These are phyloP conservation scores for Montifringilla adamsi DNA, from an alignment of 2,113 vertebrate species.

Conservation along the genomic window DNA sequence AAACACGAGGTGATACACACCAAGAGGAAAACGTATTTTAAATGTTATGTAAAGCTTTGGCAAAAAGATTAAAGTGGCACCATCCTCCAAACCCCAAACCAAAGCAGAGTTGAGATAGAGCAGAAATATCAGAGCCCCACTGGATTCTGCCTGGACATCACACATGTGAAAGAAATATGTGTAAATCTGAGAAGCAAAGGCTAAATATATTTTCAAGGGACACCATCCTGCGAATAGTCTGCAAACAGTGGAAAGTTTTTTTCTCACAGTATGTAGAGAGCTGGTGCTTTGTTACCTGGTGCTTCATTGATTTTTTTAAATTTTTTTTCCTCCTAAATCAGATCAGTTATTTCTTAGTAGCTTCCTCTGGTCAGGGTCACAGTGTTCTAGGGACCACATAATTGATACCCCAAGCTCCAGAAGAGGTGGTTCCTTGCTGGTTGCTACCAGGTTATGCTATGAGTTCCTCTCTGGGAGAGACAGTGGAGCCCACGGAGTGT, in stretches of 20 bases:
- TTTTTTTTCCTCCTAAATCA: neutral
- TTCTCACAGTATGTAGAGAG: neutral
- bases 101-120: neutral
- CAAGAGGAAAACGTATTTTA: neutral
- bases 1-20: neutral
- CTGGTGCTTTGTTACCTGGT: neutral
- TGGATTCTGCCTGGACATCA: neutral
- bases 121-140: neutral
- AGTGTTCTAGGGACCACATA: neutral
- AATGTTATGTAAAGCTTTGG: neutral
- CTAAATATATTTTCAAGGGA: neutral
- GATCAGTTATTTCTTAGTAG: neutral
- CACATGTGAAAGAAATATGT: neutral
- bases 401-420: neutral
- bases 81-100: neutral
- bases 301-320: neutral
- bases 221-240: neutral
- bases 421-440: neutral
- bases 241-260: neutral
- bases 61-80: neutral
- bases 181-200: neutral
- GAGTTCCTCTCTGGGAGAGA: neutral
- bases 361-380: neutral
- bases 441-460: accelerated
- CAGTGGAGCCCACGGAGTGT: accelerated